Conservation (phyloP, 2,797 vertebrate genomes). For the Heteromormyrus szaboi region DNA sequence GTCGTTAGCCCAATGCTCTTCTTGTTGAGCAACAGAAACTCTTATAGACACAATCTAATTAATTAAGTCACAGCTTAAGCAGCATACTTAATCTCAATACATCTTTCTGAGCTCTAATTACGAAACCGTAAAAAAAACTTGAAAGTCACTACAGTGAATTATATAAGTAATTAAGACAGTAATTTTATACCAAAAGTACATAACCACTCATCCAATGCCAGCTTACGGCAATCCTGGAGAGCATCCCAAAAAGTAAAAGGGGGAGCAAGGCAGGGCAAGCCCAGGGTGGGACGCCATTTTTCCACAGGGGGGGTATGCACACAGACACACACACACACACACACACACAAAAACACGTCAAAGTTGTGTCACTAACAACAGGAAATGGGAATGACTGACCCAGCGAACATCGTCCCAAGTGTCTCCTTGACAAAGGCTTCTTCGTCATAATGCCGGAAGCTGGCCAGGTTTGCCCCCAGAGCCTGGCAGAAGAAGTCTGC, state of each 20-base stretch:
- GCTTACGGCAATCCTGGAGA: neutral
- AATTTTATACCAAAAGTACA: neutral
- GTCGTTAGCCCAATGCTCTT: neutral
- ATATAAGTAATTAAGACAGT: neutral
- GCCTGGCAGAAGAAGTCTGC: slow-evolving; percentile 85
- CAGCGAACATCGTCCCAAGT: slow-evolving; percentile 77
- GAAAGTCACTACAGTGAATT: neutral
- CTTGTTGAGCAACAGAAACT: neutral
- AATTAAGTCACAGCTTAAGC: neutral
- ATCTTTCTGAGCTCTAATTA: neutral
- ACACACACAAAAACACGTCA: neutral
- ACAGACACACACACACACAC: neutral
- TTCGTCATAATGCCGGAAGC: slow-evolving; percentile 81
- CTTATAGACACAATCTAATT: neutral
- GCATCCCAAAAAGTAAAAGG: neutral
- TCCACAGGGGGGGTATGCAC: neutral
- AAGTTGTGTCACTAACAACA: neutral
- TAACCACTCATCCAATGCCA: neutral
- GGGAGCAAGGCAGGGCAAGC: neutral
- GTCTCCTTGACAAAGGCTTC: slow-evolving; percentile 78
- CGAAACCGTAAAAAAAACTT: neutral
- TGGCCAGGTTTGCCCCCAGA: slow-evolving; percentile 84
- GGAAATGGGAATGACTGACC: slow-evolving; percentile 59
- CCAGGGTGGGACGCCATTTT: neutral
- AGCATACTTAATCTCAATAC: neutral